Conservation (phyloP, 1,140 invertebrate genomes). For the Calliopsis andreniformis region DNA sequence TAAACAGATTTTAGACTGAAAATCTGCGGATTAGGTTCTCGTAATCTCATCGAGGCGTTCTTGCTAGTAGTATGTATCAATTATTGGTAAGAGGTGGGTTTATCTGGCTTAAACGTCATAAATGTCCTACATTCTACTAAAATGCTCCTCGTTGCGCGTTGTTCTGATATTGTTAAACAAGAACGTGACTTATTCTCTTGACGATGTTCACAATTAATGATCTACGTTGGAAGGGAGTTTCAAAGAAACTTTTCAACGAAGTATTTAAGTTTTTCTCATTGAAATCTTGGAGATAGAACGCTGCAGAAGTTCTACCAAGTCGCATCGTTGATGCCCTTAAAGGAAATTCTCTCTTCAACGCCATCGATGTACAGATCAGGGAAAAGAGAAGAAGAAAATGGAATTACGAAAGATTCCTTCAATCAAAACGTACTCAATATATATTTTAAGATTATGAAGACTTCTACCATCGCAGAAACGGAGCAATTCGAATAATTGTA, state of each 20-base stretch:
- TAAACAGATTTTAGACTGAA: not conserved
- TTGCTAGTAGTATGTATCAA: not conserved
- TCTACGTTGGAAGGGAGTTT: not conserved
- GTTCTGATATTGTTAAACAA: not conserved
- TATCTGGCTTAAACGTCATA: not conserved
- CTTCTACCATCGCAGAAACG: too few relatives aligned
- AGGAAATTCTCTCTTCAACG: not conserved
- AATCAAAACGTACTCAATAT: too few relatives aligned
- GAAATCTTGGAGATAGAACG: slow-evolving; percentile 5
- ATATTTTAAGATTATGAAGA: too few relatives aligned
- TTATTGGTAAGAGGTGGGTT: slow-evolving; percentile 9
- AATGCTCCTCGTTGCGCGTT: not conserved
- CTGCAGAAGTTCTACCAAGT: not conserved
- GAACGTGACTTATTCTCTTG: too few relatives aligned
- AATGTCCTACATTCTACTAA: not conserved
- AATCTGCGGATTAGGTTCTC: not conserved
- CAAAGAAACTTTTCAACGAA: too few relatives aligned
- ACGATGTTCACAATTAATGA: slow-evolving; percentile 5
- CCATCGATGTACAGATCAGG: too few relatives aligned
- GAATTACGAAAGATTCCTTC: not conserved
- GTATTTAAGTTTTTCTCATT: not conserved
- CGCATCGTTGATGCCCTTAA: not conserved
- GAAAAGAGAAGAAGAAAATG: too few relatives aligned
- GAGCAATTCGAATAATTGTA: not conserved
- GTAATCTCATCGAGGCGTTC: not conserved